These are phyloP conservation scores for Dermatophagoides farinae DNA, from an alignment of 1,140 invertebrate genomes.

Conservation along the genomic window DNA sequence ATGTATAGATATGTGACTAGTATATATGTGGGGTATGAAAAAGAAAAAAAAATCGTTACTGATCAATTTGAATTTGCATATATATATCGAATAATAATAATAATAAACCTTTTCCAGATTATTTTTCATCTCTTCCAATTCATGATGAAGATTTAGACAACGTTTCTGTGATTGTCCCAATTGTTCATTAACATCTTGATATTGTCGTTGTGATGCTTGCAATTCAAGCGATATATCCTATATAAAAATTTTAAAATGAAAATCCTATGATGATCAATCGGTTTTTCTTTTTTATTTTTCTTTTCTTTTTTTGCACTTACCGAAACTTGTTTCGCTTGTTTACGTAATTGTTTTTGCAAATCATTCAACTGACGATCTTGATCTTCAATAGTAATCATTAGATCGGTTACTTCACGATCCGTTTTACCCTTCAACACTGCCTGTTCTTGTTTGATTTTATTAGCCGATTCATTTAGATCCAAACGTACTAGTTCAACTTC, in stretches of 20 bases:
- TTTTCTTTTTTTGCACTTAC: constrained; percentile 5
- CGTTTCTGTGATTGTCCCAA: constrained; percentile 66
- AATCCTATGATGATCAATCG: neutral
- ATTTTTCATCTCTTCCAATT: constrained; percentile 75
- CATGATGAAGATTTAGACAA: constrained; percentile 62
- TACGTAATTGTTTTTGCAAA: constrained; percentile 15
- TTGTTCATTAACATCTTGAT: neutral
- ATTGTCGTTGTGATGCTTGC: constrained; percentile 10
- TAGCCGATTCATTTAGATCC: constrained; percentile 3
- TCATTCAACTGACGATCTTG: constrained; percentile 11
- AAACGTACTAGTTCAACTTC: constrained; percentile 12
- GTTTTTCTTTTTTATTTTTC: neutral
- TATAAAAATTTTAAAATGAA: neutral
- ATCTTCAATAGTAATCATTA: constrained; percentile 11
- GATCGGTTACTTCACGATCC: constrained; percentile 11
- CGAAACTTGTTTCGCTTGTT: constrained; percentile 14
- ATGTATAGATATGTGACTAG: constrained; percentile 4
- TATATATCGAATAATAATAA: neutral
- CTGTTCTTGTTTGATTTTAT: constrained; percentile 11
- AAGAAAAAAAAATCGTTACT: neutral
- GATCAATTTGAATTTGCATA: neutral
- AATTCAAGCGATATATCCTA: constrained; percentile 11
- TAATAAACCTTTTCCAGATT: constrained; percentile 47
- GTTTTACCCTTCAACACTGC: constrained; percentile 12
- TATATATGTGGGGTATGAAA: neutral